phyloP scores from a whole-genome alignment of 2,888 invertebrate genomes.

The Cancer borealis region DNA sequence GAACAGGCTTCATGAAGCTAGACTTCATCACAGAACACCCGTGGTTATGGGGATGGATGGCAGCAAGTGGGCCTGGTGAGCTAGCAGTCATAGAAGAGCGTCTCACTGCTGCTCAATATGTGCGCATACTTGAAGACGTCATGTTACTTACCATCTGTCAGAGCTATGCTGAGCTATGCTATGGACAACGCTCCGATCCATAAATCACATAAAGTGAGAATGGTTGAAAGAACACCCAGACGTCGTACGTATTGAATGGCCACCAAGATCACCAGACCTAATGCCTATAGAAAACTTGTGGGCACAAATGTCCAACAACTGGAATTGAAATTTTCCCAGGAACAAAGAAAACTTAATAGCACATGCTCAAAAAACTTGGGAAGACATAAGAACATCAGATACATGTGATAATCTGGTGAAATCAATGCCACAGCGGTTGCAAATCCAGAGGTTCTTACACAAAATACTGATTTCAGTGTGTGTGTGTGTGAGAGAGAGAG shows the following conservation, averaged over 20 bases:
- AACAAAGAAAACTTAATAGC: too few relatives aligned
- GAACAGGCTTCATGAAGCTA: too few relatives aligned
- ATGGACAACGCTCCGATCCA: conserved; percentile 25
- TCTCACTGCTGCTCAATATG: background rate
- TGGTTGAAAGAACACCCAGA: background rate
- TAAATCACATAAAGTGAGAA: background rate
- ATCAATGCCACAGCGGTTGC: too few relatives aligned
- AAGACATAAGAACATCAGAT: too few relatives aligned
- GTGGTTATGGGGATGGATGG: conserved; percentile 38
- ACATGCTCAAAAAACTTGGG: too few relatives aligned
- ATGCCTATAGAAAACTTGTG: conserved; percentile 31
- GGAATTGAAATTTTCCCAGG: background rate
- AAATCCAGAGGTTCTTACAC: too few relatives aligned
- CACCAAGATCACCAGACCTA: background rate
- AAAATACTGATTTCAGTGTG: too few relatives aligned
- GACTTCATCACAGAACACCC: too few relatives aligned
- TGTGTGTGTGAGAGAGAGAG: too few relatives aligned
- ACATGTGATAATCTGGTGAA: too few relatives aligned
- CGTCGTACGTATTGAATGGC: background rate
- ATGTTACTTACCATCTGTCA: background rate
- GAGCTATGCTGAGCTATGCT: conserved; percentile 24
- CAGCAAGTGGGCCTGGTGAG: conserved; percentile 6
- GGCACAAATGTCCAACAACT: background rate
- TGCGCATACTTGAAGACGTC: background rate
- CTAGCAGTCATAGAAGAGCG: background rate